phyloP scores from a whole-genome alignment of 2,797 vertebrate genomes.

The Iguana delicatissima region DNA sequence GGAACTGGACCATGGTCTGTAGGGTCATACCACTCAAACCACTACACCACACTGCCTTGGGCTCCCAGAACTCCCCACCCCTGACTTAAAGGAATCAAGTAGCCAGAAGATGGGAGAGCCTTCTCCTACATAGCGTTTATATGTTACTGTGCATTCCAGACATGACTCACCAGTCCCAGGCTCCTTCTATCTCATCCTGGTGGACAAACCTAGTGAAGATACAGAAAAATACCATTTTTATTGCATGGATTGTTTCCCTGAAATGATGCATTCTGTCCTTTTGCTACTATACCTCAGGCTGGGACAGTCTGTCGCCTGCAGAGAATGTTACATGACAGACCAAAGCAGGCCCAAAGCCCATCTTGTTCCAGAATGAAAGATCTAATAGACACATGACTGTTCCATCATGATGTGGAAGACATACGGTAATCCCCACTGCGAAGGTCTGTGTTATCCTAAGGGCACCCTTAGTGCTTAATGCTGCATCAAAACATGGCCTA shows the following conservation, averaged over 20 bases:
- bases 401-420: not conserved
- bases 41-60: too few species aligned
- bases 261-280: not conserved
- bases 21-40: too few species aligned
- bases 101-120: not conserved
- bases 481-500: not conserved
- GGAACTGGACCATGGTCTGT: too few species aligned
- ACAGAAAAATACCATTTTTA: not conserved
- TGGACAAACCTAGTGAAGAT: slow-evolving; percentile 36
- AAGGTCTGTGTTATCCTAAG: not conserved
- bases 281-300: not conserved
- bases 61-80: too few species aligned
- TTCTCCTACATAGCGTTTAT: not conserved
- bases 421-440: not conserved
- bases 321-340: not conserved
- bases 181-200: slow-evolving; percentile 32
- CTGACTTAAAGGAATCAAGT: too few species aligned
- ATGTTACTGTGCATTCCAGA: not conserved
- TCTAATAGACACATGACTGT: not conserved
- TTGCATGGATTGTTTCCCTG: not conserved
- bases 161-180: not conserved
- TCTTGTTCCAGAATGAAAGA: not conserved
- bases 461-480: not conserved
- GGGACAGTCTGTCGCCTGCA: not conserved
- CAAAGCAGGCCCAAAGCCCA: not conserved